phyloP scores from a whole-genome alignment of 2,113 vertebrate genomes.

The Syrmaticus mikado region DNA sequence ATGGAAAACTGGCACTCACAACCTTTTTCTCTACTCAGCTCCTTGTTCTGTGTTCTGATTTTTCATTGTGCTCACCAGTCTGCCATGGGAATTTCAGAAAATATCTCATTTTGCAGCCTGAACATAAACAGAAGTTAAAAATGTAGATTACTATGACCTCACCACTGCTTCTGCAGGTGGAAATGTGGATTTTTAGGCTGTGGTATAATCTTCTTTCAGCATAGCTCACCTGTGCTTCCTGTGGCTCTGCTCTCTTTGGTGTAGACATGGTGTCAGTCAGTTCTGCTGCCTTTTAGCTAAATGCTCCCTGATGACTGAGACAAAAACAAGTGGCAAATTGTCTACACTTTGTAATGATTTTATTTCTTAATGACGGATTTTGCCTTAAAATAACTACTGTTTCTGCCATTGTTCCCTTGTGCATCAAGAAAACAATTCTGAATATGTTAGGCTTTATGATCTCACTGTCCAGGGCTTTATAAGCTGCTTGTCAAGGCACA shows the following conservation, averaged over 20 bases:
- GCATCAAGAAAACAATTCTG: background rate
- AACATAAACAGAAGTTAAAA: background rate
- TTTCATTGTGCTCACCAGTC: background rate
- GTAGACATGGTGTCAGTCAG: background rate
- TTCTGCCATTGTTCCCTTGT: background rate
- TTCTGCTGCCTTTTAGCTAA: background rate
- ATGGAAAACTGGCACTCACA: background rate
- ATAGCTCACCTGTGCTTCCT: background rate
- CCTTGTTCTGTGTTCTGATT: background rate
- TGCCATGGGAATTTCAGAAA: background rate
- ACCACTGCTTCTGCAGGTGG: background rate
- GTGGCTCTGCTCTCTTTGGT: background rate
- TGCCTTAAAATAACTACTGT: background rate
- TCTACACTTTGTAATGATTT: background rate
- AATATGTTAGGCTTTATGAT: background rate
- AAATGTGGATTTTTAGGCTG: background rate
- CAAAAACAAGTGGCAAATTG: background rate
- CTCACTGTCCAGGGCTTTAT: accelerated
- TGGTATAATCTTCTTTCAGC: background rate
- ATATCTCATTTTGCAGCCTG: background rate
- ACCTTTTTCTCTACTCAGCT: background rate
- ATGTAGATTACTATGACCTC: background rate
- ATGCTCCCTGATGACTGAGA: background rate
- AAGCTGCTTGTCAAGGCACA: background rate
- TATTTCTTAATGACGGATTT: background rate